Evolutionary conservation across 2,113 vertebrate species (phyloP).

Genomic region (Limnothrissa miodon): DNA sequence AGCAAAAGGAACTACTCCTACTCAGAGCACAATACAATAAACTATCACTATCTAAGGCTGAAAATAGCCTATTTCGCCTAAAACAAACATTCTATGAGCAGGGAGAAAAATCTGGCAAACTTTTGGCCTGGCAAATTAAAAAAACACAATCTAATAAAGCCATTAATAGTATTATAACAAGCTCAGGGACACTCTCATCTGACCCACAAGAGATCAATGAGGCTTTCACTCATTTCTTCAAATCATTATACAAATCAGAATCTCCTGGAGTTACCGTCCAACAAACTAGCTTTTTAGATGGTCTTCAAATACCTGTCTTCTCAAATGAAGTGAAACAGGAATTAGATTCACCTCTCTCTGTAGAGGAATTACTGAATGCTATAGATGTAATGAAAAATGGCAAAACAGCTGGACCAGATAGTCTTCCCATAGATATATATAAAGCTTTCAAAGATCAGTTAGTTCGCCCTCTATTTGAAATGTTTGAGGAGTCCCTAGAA

Average conservation of each 20-base stretch:
- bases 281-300: too few species aligned
- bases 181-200: not conserved
- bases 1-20: too few species aligned
- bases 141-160: not conserved
- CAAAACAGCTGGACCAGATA: not conserved
- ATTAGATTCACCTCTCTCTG: not conserved
- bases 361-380: not conserved
- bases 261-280: too few species aligned
- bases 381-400: not conserved
- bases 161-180: slow-evolving; percentile 11
- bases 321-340: not conserved
- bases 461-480: not conserved
- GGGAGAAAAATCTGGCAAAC: slow-evolving; percentile 19
- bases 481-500: slow-evolving; percentile 17
- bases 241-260: too few species aligned
- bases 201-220: not conserved
- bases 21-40: too few species aligned
- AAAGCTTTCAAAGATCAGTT: slow-evolving; percentile 14
- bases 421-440: slow-evolving; percentile 12
- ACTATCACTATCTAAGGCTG: too few species aligned
- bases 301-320: not conserved
- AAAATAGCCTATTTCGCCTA: too few species aligned
- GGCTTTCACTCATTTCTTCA: too few species aligned
- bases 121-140: not conserved
- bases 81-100: too few species aligned